Evolutionary conservation across 2,113 vertebrate genomes (phyloP), one percentile per base, ranked within the genome.

Genomic region (Dermatemys mawii): DNA sequence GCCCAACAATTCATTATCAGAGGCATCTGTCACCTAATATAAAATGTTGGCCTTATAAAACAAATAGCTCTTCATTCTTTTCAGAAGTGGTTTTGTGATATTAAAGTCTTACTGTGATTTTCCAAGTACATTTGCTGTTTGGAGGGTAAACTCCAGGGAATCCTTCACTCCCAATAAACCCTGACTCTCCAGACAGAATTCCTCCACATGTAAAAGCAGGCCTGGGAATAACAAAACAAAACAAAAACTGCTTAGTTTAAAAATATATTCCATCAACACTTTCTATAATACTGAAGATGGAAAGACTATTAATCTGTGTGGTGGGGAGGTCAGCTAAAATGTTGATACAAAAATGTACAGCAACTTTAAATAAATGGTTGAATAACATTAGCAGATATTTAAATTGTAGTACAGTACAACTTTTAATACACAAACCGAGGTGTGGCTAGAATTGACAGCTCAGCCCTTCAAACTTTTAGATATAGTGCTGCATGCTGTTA

Each of bases 71-170:
- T 83, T 54, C 48, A 78, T 78, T 89, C 57, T 94, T 96, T 96
- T 94, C 88, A 97, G 60, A 24, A 83, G 81, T 87, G 87, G 80
- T 87, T 93, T 82, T 88, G 90, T 89, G 76, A 96, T 93, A 94
- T 84, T 82, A 84, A 97, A 78, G 94, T 98, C 99, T 99, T 98
- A 99, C 99, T 98, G 99, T 99, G 97, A 99, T 99, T 97, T 99
- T 99, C 99, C 99, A 99, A 91, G 99, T 99, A 94, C 99, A 99
- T 98, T 99, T 99, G 98, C 98, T 99, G 96, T 99, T 99, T 90
- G 99, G 99, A 90, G 99, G 99, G 97, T 99, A 99, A 96, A 99
- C 98, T 97, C 99, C 99, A 84, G 99, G 99, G 98, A 99, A 99
- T 63, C 99, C 99, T 98, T 99, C 99, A 94, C 99, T 99, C 92